phyloP scores from a whole-genome alignment of 2,797 vertebrate genomes.

The Acanthurus lineatus region DNA sequence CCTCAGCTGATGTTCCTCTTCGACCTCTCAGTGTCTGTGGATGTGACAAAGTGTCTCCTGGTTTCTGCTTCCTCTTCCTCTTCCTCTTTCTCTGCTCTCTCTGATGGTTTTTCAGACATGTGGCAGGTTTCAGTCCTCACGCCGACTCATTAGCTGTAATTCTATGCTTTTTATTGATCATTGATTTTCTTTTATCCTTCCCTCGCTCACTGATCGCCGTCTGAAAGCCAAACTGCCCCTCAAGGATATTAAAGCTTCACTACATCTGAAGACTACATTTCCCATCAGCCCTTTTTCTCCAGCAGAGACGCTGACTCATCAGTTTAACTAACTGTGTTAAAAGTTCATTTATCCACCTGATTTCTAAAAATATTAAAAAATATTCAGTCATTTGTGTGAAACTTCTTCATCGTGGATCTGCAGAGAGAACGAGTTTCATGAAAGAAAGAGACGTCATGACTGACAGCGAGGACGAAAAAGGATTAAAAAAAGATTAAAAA shows the following conservation, averaged over 20 bases:
- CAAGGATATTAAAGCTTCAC: neutral
- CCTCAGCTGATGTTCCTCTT: too few relatives aligned
- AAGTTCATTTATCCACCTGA: neutral
- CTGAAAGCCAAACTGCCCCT: neutral
- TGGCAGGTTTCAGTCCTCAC: too few relatives aligned
- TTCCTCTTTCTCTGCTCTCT: too few relatives aligned
- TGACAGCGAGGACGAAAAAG: neutral
- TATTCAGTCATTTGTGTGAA: neutral
- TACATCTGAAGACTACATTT: neutral
- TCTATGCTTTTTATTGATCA: too few relatives aligned
- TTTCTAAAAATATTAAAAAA: neutral
- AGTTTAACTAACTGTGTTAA: neutral
- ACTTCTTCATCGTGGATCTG: neutral
- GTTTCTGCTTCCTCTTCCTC: too few relatives aligned
- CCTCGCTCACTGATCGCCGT: too few relatives aligned
- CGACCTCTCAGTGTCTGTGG: too few relatives aligned
- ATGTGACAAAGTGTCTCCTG: too few relatives aligned
- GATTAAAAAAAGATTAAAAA: neutral
- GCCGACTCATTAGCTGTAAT: too few relatives aligned
- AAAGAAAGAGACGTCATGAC: neutral
- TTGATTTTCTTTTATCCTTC: too few relatives aligned
- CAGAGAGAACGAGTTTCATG: neutral
- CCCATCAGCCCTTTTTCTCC: neutral
- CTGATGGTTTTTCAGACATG: too few relatives aligned
- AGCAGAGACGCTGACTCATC: neutral